Evolutionary conservation across 1,140 invertebrate genomes (phyloP).

Genomic region (Condylostylus longicornis): DNA sequence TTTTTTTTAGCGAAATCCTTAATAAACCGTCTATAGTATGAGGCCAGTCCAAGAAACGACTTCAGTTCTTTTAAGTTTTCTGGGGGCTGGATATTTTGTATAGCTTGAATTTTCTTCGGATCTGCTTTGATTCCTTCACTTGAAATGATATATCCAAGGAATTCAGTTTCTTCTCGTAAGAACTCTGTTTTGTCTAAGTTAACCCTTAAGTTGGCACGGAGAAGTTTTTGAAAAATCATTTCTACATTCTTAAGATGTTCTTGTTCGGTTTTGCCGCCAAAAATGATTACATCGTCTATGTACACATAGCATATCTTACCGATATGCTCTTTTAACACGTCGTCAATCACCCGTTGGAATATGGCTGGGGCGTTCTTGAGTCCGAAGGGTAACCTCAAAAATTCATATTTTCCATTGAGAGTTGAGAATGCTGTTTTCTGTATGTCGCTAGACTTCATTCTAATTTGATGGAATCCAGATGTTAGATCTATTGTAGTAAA

Average conservation of each 20-base stretch:
- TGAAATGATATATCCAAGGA: slow-evolving; percentile 2
- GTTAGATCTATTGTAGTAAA: slow-evolving; percentile 34
- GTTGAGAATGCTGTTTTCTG: slow-evolving; percentile 29
- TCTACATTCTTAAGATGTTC: slow-evolving; percentile 1
- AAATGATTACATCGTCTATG: slow-evolving; percentile 13
- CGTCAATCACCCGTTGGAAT: slow-evolving; percentile 33
- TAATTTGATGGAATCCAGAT: slow-evolving; percentile 34
- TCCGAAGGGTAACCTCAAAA: slow-evolving; percentile 25
- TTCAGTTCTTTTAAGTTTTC: slow-evolving; percentile 4
- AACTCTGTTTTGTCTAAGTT: slow-evolving; percentile 4
- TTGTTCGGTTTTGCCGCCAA: slow-evolving; percentile 2
- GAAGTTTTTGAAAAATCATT: neutral
- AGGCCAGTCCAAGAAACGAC: slow-evolving; percentile 1
- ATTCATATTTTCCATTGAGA: slow-evolving; percentile 28
- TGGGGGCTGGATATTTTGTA: slow-evolving; percentile 1
- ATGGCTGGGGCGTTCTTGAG: slow-evolving; percentile 26
- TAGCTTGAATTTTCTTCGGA: slow-evolving; percentile 2
- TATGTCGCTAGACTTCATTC: slow-evolving; percentile 15
- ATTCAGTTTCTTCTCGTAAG: neutral
- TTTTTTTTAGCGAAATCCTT: slow-evolving; percentile 2
- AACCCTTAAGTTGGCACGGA: slow-evolving; percentile 1
- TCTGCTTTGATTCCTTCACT: slow-evolving; percentile 1
- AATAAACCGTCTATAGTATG: slow-evolving; percentile 5
- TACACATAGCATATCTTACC: slow-evolving; percentile 24
- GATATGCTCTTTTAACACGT: slow-evolving; percentile 17